Conservation (phyloP, 2,797 vertebrate species). For the Characodon lateralis region DNA sequence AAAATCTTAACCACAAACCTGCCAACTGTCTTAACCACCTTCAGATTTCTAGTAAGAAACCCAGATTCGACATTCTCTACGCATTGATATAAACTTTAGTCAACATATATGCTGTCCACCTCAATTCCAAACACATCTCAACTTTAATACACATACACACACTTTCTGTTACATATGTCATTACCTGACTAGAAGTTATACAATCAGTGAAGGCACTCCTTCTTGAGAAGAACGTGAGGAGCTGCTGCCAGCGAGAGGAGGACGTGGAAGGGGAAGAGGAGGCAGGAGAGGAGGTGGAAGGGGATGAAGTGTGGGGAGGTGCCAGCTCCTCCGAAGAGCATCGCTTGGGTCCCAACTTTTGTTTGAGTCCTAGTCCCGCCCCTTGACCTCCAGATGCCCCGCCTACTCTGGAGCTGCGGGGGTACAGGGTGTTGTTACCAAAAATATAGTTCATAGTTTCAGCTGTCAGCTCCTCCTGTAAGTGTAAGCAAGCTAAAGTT, state of each 20-base stretch:
- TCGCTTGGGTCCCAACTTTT: slow-evolving; percentile 90
- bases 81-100: slow-evolving; percentile 38
- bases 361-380: slow-evolving; percentile 86
- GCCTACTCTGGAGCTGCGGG: slow-evolving; percentile 85
- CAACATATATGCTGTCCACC: slow-evolving; percentile 55
- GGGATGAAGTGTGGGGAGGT: slow-evolving; percentile 67
- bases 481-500: slow-evolving; percentile 24
- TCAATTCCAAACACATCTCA: slow-evolving; percentile 41
- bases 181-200: slow-evolving; percentile 95
- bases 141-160: slow-evolving; percentile 30
- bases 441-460: slow-evolving; percentile 98
- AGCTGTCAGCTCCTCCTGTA: slow-evolving; percentile 36
- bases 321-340: slow-evolving; percentile 90
- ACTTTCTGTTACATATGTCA: slow-evolving; percentile 13
- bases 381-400: slow-evolving; percentile 72
- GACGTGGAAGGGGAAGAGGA: slow-evolving; percentile 84
- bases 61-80: slow-evolving; percentile 51
- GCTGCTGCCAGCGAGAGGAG: slow-evolving; percentile 93
- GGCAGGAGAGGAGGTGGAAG: slow-evolving; percentile 78
- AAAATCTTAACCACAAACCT: slow-evolving; percentile 55
- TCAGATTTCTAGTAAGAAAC: slow-evolving; percentile 39
- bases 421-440: slow-evolving; percentile 95
- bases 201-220: slow-evolving; percentile 96
- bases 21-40: slow-evolving; percentile 23
- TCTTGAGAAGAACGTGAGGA: slow-evolving; percentile 93